Evolutionary conservation across 1,140 invertebrate genomes (phyloP), one percentile per base, ranked within the genome.

Genomic region (Camponotus floridanus): DNA sequence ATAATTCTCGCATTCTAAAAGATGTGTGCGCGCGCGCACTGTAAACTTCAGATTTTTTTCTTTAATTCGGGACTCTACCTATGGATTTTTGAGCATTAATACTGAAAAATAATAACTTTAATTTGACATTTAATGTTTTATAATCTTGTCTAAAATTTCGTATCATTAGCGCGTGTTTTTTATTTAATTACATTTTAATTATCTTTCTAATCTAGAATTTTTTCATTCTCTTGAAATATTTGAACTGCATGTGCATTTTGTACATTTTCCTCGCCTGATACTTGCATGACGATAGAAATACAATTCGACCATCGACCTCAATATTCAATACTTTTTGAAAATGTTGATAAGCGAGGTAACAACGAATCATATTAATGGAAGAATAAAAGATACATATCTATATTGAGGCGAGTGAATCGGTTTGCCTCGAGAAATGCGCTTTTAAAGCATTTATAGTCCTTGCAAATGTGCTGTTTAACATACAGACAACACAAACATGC

Each of bases 381-480:
- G 62, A 51, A 31, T 67, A 45, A 79, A 88, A 87, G 62, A 8
- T 59, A 51, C 6, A 5, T 51, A 15, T 51, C 15, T 18, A 0
- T 51, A 83, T 76, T 31, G 26, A 1, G 26, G 31, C 26, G 78
- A 33, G 33, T 33, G 61, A 86, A 71, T 7, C 33, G 13, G 55
- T 0, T 39, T 26, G 42, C 26, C 9, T 8, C 48, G 57, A 45
- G 45, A 42, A 81, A n/a, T 45, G 57, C 4, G n/a, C 68, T 73
- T 70, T 86, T 65, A 89, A 83, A 68, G 33, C 64, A 65, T 89
- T 86, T 73, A 65, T 57, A 42, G 48, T 73, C 70, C 15, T 36
- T 55, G 36, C 26, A 76, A 87, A 61, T 71, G 18, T n/a, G 33
- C 36, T 65, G 76, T 80, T 68, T 57, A 76, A 76, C 8, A 11